Conservation (phyloP, 2,888 invertebrate species). For the Timema podura region DNA sequence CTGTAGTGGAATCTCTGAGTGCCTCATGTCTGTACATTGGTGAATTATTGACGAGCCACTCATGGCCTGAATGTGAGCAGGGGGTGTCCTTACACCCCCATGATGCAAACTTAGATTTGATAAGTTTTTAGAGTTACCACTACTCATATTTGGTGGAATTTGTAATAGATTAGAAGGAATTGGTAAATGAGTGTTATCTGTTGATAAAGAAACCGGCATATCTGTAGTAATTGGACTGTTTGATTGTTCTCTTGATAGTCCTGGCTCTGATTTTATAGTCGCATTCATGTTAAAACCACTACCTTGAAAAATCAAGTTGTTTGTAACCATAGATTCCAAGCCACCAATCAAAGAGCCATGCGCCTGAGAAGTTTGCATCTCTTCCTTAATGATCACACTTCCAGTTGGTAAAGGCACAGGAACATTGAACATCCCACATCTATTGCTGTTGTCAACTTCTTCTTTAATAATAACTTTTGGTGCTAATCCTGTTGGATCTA, state of each 20-base stretch:
- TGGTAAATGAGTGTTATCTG: no score
- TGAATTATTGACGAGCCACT: constrained; percentile 2
- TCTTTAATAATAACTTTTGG: not conserved
- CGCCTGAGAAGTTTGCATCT: not conserved
- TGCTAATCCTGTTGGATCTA: not conserved
- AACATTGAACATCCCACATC: not conserved
- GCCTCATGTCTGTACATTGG: not conserved
- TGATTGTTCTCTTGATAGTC: constrained; percentile 36
- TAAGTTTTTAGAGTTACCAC: no score
- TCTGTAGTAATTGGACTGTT: no score
- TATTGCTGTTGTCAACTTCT: not conserved
- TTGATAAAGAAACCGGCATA: no score
- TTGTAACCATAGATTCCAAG: not conserved
- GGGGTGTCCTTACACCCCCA: constrained; percentile 5
- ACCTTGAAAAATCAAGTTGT: constrained; percentile 12
- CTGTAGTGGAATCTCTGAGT: not conserved
- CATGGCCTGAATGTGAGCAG: not conserved
- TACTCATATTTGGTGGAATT: no score
- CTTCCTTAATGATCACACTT: constrained; percentile 5
- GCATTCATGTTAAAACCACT: not conserved
- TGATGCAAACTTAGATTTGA: not conserved
- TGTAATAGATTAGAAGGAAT: no score
- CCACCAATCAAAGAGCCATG: not conserved
- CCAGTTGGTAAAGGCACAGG: not conserved
- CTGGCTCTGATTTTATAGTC: constrained; percentile 26